phyloP scores from a whole-genome alignment of 2,797 vertebrate genomes.

The Mus spretus region DNA sequence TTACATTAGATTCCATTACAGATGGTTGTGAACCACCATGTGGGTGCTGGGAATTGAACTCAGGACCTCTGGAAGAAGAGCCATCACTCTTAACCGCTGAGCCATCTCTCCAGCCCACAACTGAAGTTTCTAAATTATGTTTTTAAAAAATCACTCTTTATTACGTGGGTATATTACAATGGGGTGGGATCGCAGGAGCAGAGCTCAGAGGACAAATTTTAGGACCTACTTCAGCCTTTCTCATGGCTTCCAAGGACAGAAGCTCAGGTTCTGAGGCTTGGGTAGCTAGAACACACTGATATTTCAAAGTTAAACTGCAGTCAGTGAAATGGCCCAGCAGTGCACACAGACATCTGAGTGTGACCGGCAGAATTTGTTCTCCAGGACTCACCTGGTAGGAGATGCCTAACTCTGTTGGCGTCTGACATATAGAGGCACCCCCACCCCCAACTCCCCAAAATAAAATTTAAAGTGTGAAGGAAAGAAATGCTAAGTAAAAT shows the following conservation, averaged over 20 bases:
- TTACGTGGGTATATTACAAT: no score
- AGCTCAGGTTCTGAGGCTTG: not conserved
- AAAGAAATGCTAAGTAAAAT: not conserved
- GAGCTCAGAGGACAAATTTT: not conserved
- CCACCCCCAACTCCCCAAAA: not conserved
- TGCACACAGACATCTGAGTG: not conserved
- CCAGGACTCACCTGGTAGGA: no score
- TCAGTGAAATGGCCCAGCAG: not conserved
- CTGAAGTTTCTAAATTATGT: conserved; percentile 14
- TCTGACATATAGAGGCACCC: not conserved
- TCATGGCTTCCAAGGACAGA: not conserved
- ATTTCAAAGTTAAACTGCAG: no score
- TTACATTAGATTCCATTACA: no score
- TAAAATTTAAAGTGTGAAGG: not conserved
- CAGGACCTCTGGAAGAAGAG: no score
- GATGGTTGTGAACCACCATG: no score
- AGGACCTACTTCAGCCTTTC: not conserved
- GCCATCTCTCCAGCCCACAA: no score
- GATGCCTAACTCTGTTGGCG: no score
- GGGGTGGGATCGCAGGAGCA: not conserved
- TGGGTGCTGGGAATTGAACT: no score
- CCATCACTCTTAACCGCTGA: no score
- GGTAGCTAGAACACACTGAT: not conserved
- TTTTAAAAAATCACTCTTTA: not conserved
- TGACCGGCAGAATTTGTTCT: not conserved